Evolutionary conservation across 2,797 vertebrate genomes (phyloP).

Genomic region (Dendrocincla tyrannina): DNA sequence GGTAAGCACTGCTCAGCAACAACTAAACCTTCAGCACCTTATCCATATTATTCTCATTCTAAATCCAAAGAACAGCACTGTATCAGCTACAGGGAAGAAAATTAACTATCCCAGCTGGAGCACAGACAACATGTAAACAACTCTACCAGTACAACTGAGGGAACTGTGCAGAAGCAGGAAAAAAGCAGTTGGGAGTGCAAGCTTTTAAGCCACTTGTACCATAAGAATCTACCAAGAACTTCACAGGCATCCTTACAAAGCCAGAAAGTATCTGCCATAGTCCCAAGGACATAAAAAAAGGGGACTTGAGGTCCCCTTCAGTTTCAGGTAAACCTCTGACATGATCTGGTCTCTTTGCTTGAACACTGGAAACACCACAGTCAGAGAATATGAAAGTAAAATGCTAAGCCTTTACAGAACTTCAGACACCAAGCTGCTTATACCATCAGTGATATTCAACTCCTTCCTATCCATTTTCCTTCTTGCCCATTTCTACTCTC

Average conservation of each 20-base stretch:
- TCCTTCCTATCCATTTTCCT: not conserved
- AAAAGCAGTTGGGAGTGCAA: not conserved
- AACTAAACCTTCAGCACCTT: not conserved
- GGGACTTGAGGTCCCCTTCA: not conserved
- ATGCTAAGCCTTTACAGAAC: not conserved
- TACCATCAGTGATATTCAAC: fast-evolving
- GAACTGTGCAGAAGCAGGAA: not conserved
- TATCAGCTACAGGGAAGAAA: not conserved
- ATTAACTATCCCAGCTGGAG: not conserved
- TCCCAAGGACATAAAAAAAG: not conserved
- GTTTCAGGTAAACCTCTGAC: not conserved
- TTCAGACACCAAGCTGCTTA: not conserved
- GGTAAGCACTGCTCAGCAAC: not conserved
- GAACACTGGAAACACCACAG: not conserved
- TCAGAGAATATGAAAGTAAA: not conserved
- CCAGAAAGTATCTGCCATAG: not conserved
- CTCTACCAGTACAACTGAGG: not conserved
- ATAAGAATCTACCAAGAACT: not conserved
- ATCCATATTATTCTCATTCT: not conserved
- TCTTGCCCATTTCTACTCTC: not conserved
- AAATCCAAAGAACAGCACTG: not conserved
- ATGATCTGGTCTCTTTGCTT: not conserved
- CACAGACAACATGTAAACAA: not conserved
- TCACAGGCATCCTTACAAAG: not conserved
- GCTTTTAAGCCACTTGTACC: not conserved